Conservation (phyloP, 2,113 vertebrate species). For the Hemibagrus wyckioides region DNA sequence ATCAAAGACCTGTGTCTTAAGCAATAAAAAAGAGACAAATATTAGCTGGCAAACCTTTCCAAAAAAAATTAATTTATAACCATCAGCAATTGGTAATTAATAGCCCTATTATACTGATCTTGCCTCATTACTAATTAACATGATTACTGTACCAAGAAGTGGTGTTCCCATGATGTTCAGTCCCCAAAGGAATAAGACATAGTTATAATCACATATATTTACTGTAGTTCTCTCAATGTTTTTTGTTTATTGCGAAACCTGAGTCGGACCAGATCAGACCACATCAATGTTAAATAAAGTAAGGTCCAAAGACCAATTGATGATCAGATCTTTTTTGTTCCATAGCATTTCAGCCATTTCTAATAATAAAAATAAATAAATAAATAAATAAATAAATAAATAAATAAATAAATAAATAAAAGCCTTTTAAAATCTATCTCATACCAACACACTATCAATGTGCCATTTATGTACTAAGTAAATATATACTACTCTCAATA, state of each 20-base stretch:
- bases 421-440: not conserved
- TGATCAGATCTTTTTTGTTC: not conserved
- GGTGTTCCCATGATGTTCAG: not conserved
- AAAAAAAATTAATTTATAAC: conserved; percentile 39
- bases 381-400: too few relatives aligned
- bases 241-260: not conserved
- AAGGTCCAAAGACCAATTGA: not conserved
- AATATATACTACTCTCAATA: not conserved
- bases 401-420: not conserved
- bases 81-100: conserved; percentile 20
- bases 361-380: not conserved
- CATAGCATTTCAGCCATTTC: not conserved
- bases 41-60: conserved; percentile 9
- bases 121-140: not conserved
- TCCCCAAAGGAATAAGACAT: not conserved
- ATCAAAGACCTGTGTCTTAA: not conserved
- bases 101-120: conserved; percentile 20
- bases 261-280: not conserved
- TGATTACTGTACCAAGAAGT: not conserved
- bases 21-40: conserved; percentile 25
- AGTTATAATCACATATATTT: not conserved
- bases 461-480: not conserved
- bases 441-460: not conserved
- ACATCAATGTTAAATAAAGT: not conserved
- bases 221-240: not conserved